A percentile compares a stretch with the other conserved stretches of the same genome.
Evolutionary conservation across 2,888 invertebrate species (phyloP).

Genomic region (Ellobium chinense): DNA sequence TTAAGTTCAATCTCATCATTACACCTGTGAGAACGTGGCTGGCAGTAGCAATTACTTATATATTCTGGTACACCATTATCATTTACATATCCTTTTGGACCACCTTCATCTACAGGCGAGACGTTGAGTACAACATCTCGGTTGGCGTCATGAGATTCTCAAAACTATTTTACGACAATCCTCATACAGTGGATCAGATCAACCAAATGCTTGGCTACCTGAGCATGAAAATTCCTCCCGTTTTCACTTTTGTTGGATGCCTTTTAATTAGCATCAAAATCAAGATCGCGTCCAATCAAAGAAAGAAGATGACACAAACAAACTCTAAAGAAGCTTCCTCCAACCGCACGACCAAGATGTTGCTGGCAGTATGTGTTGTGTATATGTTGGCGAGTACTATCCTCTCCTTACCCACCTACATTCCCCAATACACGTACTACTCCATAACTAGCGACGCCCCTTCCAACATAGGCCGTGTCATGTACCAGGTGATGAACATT

Average conservation of each 20-base stretch:
- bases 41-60: neutral
- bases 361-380: slow-evolving; percentile 17
- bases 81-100: neutral
- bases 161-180: neutral
- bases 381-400: neutral
- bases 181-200: neutral
- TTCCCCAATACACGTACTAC: slow-evolving; percentile 1
- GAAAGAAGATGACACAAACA: neutral
- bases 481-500: slow-evolving; percentile 27
- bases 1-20: neutral
- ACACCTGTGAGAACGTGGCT: neutral
- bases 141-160: neutral
- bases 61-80: neutral
- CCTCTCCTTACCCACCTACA: neutral
- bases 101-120: neutral
- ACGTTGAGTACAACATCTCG: neutral
- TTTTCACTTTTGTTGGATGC: slow-evolving; percentile 3
- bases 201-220: neutral
- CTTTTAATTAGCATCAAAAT: neutral
- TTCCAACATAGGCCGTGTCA: neutral
- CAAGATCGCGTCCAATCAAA: neutral
- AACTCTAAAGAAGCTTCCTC: neutral
- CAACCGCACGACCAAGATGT: slow-evolving; percentile 4
- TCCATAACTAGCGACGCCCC: slow-evolving; percentile 1
- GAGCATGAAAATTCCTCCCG: slow-evolving; percentile 9